These are phyloP conservation scores for Cremastinae sp. DNA, from an alignment of 2,888 invertebrate genomes.

Conservation along the genomic window DNA sequence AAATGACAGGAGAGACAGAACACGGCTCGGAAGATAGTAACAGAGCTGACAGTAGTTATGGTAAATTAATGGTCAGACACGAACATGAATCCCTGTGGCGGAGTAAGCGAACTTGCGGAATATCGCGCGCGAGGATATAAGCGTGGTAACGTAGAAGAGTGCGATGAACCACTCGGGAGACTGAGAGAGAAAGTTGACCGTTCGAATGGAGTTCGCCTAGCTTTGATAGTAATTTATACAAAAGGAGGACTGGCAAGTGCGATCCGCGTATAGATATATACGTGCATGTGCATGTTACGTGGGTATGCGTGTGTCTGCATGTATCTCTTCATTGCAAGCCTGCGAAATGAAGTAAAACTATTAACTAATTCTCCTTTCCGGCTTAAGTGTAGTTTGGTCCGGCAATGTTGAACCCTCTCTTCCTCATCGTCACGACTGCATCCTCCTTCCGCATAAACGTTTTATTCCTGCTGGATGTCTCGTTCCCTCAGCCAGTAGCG, in stretches of 20 bases:
- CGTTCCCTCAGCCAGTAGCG: conserved; percentile 42
- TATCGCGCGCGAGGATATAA: conserved; percentile 10
- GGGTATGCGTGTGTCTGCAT: conserved; percentile 4
- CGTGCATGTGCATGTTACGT: background rate
- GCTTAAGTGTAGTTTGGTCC: conserved; percentile 54
- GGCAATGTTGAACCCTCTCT: conserved; percentile 40
- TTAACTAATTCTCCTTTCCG: conserved; percentile 65
- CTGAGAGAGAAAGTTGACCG: background rate
- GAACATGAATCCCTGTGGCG: background rate
- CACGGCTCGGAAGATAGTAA: background rate
- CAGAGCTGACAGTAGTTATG: conserved; percentile 5
- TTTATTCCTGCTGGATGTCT: conserved; percentile 39
- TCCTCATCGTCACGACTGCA: background rate
- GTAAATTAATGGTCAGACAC: conserved; percentile 22
- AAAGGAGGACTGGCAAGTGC: conserved; percentile 22
- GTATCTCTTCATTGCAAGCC: conserved; percentile 24
- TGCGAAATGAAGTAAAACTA: conserved; percentile 62
- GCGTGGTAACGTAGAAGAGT: background rate
- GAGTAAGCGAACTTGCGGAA: conserved; percentile 8
- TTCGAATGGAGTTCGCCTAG: conserved; percentile 23
- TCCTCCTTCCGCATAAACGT: conserved; percentile 9
- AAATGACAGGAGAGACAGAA: too few relatives aligned
- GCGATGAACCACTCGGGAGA: conserved; percentile 7
- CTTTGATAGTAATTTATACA: conserved; percentile 33
- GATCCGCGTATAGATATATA: background rate